These are phyloP conservation scores for Morpho achilles DNA, from an alignment of 2,888 invertebrate species.

Conservation along the genomic window DNA sequence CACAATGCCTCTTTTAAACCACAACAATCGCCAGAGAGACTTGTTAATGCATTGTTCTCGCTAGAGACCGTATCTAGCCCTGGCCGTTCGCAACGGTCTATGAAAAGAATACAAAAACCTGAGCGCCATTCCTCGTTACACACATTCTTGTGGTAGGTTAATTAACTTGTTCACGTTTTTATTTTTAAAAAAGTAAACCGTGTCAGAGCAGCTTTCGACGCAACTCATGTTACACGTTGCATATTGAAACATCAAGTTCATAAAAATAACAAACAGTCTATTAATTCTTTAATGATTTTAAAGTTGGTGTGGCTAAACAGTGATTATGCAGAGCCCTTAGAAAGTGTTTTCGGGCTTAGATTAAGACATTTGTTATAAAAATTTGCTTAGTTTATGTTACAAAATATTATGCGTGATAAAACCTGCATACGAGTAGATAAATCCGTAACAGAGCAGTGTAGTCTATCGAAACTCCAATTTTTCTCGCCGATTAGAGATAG, in stretches of 20 bases:
- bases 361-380: too few species aligned
- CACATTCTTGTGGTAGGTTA: slow-evolving; percentile 24
- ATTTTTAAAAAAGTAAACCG: slow-evolving; percentile 22
- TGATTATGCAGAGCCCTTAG: too few species aligned
- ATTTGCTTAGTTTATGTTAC: too few species aligned
- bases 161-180: slow-evolving; percentile 25
- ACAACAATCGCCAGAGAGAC: slow-evolving; percentile 53
- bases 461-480: too few species aligned
- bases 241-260: slow-evolving; percentile 1
- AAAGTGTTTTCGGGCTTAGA: too few species aligned
- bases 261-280: neutral
- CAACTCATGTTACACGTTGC: slow-evolving; percentile 6
- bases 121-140: slow-evolving; percentile 25
- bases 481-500: too few species aligned
- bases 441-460: too few species aligned
- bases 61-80: slow-evolving; percentile 38
- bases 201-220: slow-evolving; percentile 18
- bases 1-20: slow-evolving; percentile 58
- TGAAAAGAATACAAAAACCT: slow-evolving; percentile 39
- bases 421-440: too few species aligned
- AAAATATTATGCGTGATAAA: too few species aligned
- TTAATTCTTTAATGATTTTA: neutral
- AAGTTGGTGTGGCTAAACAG: neutral
- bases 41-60: slow-evolving; percentile 61
- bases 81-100: slow-evolving; percentile 32